These are phyloP conservation scores for Crenuchus spilurus DNA, from an alignment of 2,797 vertebrate genomes.

Conservation along the genomic window DNA sequence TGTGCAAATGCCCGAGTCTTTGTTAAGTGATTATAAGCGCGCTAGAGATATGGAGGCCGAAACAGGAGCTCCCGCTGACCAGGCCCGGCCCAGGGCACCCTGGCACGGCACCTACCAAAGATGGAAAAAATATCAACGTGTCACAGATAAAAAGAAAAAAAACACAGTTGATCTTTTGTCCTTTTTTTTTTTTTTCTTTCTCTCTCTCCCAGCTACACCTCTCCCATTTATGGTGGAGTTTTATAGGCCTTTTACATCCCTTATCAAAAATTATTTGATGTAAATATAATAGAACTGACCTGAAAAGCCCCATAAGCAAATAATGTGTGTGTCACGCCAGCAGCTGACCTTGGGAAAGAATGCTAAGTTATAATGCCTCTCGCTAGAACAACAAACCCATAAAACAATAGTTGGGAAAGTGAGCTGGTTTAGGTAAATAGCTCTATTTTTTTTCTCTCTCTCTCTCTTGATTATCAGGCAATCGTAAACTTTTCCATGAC, in stretches of 20 bases:
- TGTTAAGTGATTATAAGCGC: constrained; percentile 86
- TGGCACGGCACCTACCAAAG: constrained; percentile 8
- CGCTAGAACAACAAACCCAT: constrained; percentile 83
- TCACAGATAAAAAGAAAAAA: constrained; percentile 67
- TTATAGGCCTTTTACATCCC: constrained; percentile 86
- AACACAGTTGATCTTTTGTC: constrained; percentile 82
- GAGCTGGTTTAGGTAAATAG: constrained; percentile 80
- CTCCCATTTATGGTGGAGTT: constrained; percentile 79
- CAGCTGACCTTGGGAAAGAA: constrained; percentile 88
- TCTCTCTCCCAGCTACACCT: constrained; percentile 71
- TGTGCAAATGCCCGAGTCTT: constrained; percentile 86
- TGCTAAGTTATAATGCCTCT: constrained; percentile 75
- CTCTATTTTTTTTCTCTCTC: constrained; percentile 54
- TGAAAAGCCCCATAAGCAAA: constrained; percentile 87
- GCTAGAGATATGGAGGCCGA: constrained; percentile 79
- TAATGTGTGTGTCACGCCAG: constrained; percentile 80
- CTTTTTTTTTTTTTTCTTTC: constrained; percentile 71
- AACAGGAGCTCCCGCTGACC: constrained; percentile 71
- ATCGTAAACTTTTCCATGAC: constrained; percentile 70
- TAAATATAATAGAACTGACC: constrained; percentile 89
- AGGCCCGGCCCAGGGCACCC: constrained; percentile 1
- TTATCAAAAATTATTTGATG: constrained; percentile 92
- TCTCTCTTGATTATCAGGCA: constrained; percentile 75
- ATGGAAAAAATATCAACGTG: constrained; percentile 73
- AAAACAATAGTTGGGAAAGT: constrained; percentile 80